These are phyloP conservation scores for Leptoclinus maculatus DNA, from an alignment of 2,797 vertebrate genomes.

Conservation along the genomic window DNA sequence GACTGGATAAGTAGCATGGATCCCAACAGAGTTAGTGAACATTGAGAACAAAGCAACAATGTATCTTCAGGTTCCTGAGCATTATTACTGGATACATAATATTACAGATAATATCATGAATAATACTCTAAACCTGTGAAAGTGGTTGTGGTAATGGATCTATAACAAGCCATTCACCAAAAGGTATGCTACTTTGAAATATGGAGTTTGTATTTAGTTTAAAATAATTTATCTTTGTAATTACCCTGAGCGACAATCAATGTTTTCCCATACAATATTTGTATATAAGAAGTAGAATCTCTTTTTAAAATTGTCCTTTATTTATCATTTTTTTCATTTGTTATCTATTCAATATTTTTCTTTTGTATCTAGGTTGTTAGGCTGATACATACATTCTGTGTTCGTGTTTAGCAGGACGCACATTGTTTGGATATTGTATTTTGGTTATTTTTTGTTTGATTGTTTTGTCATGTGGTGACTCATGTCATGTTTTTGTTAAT, in stretches of 20 bases:
- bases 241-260: not conserved
- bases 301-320: not conserved
- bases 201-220: not conserved
- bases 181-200: not conserved
- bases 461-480: not conserved
- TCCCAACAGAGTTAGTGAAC: not conserved
- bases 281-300: not conserved
- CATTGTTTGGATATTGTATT: not conserved
- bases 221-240: not conserved
- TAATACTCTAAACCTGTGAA: not conserved
- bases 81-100: not conserved
- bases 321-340: not conserved
- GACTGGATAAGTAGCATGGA: not conserved
- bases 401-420: not conserved
- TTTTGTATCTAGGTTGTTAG: not conserved
- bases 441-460: not conserved
- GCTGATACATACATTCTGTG: not conserved
- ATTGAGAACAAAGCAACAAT: not conserved
- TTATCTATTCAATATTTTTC: not conserved
- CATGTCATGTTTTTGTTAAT: not conserved
- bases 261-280: not conserved
- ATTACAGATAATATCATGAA: not conserved
- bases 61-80: not conserved
- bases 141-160: not conserved
- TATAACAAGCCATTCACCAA: not conserved